phyloP scores from a whole-genome alignment of 1,140 invertebrate genomes.

The Apis cerana region DNA sequence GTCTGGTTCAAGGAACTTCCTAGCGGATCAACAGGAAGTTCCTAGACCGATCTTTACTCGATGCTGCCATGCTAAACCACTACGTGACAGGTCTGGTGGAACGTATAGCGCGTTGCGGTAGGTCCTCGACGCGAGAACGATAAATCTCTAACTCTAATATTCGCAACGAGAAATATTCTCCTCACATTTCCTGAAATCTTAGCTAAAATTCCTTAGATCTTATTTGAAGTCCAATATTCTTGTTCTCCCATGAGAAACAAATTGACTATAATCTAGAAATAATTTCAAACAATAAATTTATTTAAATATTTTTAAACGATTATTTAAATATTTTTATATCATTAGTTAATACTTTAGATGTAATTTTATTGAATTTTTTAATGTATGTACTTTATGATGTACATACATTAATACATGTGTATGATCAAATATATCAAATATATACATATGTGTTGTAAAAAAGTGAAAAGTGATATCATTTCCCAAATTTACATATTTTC shows the following conservation, averaged over 20 bases:
- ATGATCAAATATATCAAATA: too few relatives aligned
- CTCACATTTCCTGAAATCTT: slow-evolving; percentile 3
- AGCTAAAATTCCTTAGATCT: slow-evolving; percentile 3
- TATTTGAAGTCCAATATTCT: not conserved
- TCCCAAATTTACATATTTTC: too few relatives aligned
- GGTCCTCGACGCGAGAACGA: slow-evolving; percentile 16
- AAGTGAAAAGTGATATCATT: not conserved
- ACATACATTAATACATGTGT: not conserved
- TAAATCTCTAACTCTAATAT: slow-evolving; percentile 36
- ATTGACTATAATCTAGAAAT: slow-evolving; percentile 24
- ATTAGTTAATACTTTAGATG: not conserved
- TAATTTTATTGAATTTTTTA: slow-evolving; percentile 13
- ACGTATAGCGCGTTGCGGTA: slow-evolving; percentile 27
- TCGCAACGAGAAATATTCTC: not conserved
- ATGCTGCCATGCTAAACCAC: not conserved
- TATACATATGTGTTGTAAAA: not conserved
- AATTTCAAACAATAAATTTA: slow-evolving; percentile 44
- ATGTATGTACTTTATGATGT: too few relatives aligned
- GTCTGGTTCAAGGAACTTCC: not conserved
- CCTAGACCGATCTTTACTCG: not conserved
- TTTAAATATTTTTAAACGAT: not conserved
- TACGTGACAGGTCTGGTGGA: not conserved
- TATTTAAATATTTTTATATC: not conserved
- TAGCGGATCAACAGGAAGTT: not conserved
- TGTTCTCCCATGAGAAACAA: not conserved